These are phyloP conservation scores for Drosophila ananassae DNA, from an alignment of 1,140 invertebrate species.

Conservation along the genomic window DNA sequence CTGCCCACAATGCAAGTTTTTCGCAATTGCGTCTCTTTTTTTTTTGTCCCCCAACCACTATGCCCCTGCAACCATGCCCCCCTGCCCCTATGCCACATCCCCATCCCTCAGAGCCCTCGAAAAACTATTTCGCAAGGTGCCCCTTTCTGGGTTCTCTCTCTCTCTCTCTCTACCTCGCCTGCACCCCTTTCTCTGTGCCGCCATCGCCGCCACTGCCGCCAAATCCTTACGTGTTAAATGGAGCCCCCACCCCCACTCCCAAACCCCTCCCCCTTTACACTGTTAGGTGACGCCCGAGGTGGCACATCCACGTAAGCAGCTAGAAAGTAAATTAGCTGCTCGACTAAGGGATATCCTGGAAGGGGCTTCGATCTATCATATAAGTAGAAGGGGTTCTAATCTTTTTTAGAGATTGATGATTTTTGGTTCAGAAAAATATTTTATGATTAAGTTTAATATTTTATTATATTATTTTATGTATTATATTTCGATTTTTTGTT, in stretches of 20 bases:
- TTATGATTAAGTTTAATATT: no score
- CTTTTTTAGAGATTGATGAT: no score
- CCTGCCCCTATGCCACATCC: background rate
- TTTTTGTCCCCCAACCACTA: constrained; percentile 32
- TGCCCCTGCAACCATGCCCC: constrained; percentile 9
- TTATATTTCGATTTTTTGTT: no score
- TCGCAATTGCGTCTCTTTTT: constrained; percentile 24
- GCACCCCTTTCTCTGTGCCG: background rate
- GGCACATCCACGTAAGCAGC: constrained; percentile 74
- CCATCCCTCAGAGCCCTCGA: background rate
- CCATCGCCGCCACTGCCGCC: constrained; percentile 51
- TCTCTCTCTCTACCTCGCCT: constrained; percentile 24
- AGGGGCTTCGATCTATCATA: no score
- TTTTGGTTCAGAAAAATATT: no score
- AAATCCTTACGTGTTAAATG: constrained; percentile 78
- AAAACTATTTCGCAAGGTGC: constrained; percentile 70
- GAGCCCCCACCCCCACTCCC: background rate
- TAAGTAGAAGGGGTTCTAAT: no score
- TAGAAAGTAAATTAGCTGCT: no score
- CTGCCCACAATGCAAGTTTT: constrained; percentile 69
- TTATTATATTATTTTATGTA: no score
- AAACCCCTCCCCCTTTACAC: background rate
- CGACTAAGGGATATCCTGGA: constrained; percentile 8
- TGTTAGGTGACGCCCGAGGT: constrained; percentile 26
- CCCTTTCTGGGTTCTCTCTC: constrained; percentile 47